Evolutionary conservation across 2,888 invertebrate species (phyloP).

Genomic region (Ectemnius lituratus): DNA sequence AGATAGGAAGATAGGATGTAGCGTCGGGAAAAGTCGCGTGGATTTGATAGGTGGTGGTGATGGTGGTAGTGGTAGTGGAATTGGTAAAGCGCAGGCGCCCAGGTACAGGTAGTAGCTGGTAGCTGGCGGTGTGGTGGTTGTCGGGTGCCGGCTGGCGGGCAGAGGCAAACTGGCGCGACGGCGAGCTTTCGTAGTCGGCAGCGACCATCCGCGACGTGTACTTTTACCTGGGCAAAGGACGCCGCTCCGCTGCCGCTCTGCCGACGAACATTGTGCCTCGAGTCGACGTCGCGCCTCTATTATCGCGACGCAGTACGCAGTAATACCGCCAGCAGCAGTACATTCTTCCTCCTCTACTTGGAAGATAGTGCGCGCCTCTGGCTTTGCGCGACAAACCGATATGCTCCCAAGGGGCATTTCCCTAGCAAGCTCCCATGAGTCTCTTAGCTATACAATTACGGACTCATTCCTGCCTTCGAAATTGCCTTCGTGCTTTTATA

Average conservation of each 20-base stretch:
- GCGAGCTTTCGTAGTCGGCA: slow-evolving; percentile 72
- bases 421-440: no score
- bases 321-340: not conserved
- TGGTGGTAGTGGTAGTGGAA: no score
- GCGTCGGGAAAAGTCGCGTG: slow-evolving; percentile 48
- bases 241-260: slow-evolving; percentile 26
- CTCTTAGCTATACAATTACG: no score
- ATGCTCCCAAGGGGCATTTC: no score
- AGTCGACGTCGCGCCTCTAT: slow-evolving; percentile 24
- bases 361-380: no score
- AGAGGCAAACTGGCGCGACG: slow-evolving; percentile 63
- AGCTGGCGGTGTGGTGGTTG: no score
- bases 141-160: slow-evolving; percentile 44
- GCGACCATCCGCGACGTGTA: slow-evolving; percentile 71
- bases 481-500: no score
- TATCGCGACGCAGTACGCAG: slow-evolving; percentile 17
- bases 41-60: slow-evolving; percentile 52
- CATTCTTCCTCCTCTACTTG: no score
- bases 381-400: no score
- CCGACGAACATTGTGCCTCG: not conserved
- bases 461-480: no score
- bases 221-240: slow-evolving; percentile 55
- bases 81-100: slow-evolving; percentile 67
- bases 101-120: slow-evolving; percentile 70
- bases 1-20: no score